These are phyloP conservation scores for Beris morrisii DNA, from an alignment of 2,888 invertebrate species.

Conservation along the genomic window DNA sequence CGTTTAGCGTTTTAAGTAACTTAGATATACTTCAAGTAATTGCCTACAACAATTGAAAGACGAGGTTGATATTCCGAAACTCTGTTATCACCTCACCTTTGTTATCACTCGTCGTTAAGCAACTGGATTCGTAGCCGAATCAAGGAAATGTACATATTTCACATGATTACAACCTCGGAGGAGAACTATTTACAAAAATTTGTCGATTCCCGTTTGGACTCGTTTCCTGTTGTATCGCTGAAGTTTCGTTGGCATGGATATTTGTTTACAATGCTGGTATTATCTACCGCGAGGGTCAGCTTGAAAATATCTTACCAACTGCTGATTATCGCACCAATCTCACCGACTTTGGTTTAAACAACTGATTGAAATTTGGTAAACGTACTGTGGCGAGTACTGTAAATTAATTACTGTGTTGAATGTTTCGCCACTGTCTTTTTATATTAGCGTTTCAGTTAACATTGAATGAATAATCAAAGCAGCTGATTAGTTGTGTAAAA, in stretches of 20 bases:
- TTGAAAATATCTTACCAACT: conserved; percentile 89
- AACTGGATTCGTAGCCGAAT: conserved; percentile 82
- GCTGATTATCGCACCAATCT: conserved; percentile 77
- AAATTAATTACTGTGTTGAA: too few species aligned
- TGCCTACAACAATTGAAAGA: conserved; percentile 83
- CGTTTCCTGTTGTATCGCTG: conserved; percentile 81
- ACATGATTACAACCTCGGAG: conserved; percentile 81
- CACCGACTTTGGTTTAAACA: conserved; percentile 92
- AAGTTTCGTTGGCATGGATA: conserved; percentile 85
- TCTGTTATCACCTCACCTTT: conserved; percentile 86
- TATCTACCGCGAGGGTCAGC: conserved; percentile 87
- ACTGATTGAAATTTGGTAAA: conserved; percentile 80
- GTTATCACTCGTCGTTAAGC: conserved; percentile 81
- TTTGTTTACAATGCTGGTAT: conserved; percentile 75
- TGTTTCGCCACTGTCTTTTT: too few species aligned
- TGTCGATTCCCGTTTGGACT: conserved; percentile 75
- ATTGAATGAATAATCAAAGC: too few species aligned
- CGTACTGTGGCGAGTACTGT: too few species aligned
- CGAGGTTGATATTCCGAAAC: conserved; percentile 79
- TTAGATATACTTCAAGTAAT: conserved; percentile 72
- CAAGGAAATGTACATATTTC: conserved; percentile 82
- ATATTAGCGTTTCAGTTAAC: too few species aligned
- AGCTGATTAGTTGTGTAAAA: too few species aligned
- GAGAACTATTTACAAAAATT: conserved; percentile 79
- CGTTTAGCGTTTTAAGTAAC: conserved; percentile 83